Conservation (phyloP, 2,888 invertebrate genomes). For the Andrena minutula region DNA sequence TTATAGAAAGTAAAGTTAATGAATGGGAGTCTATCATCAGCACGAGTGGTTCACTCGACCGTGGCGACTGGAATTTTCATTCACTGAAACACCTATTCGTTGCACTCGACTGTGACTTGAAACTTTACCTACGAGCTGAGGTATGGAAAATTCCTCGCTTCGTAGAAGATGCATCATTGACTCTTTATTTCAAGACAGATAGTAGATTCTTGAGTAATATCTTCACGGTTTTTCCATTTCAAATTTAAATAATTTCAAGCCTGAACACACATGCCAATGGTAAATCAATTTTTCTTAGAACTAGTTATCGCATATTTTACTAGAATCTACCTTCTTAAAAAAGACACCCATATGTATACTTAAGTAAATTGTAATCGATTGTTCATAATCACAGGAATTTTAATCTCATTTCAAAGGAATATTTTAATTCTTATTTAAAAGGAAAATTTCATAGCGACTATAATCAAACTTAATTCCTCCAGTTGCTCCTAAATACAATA, state of each 20-base stretch:
- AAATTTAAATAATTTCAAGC: background rate
- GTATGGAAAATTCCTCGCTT: background rate
- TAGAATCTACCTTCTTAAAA: background rate
- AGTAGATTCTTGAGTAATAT: background rate
- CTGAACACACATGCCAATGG: background rate
- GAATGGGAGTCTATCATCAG: background rate
- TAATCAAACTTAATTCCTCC: too few species aligned
- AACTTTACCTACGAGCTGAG: background rate
- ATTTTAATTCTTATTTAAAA: too few species aligned
- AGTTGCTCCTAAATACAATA: too few species aligned
- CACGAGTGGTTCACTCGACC: background rate
- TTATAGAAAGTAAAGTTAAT: background rate
- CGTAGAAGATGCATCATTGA: background rate
- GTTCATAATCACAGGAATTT: too few species aligned
- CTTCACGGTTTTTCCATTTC: background rate
- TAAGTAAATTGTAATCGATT: too few species aligned
- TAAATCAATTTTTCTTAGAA: background rate
- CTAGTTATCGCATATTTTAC: background rate
- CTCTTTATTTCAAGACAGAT: background rate
- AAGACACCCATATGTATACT: too few species aligned
- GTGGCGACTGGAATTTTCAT: background rate
- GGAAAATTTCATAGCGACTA: too few species aligned
- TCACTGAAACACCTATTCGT: background rate
- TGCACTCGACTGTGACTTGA: conserved; percentile 1
- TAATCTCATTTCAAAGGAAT: too few species aligned